Conservation (phyloP, 2,797 vertebrate genomes). For the Eutrigla gurnardus region DNA sequence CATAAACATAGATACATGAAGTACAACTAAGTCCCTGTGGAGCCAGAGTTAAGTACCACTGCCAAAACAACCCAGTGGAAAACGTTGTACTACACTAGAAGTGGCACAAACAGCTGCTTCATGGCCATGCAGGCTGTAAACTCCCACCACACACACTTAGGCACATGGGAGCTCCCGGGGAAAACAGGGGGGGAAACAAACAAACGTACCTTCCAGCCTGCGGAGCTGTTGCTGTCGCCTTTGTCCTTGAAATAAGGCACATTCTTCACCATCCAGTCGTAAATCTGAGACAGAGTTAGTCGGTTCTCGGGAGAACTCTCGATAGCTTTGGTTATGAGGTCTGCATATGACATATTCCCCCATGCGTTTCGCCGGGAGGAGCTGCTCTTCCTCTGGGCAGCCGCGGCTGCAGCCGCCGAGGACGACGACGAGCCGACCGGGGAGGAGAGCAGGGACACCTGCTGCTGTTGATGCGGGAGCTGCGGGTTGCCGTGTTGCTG, state of each 20-base stretch:
- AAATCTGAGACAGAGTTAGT: conserved; percentile 96
- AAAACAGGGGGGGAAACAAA: not conserved
- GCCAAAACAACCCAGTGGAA: conserved; percentile 25
- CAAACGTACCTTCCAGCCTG: conserved; percentile 95
- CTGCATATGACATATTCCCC: conserved; percentile 98
- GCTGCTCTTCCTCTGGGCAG: conserved; percentile 93
- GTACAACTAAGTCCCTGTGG: conserved; percentile 39
- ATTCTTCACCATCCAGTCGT: conserved; percentile 98
- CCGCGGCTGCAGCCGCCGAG: conserved; percentile 81
- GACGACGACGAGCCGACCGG: conserved; percentile 82
- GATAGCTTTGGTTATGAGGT: conserved; percentile 98
- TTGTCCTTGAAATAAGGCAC: conserved; percentile 99
- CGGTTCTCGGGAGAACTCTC: conserved; percentile 96
- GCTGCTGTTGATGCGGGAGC: conserved; percentile 78
- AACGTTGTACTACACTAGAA: conserved; percentile 20
- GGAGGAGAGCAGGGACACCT: conserved; percentile 87
- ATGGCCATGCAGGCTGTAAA: conserved; percentile 2
- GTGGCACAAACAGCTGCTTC: conserved; percentile 15
- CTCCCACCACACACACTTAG: not conserved
- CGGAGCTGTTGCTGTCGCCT: conserved; percentile 97
- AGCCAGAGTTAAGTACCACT: conserved; percentile 25
- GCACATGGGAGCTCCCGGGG: too few species aligned
- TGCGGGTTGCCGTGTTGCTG: conserved; percentile 70
- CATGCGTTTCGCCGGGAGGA: conserved; percentile 96
- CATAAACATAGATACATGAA: conserved; percentile 34